Evolutionary conservation across 2,888 invertebrate genomes (phyloP), one percentile per base, ranked within the genome.

Genomic region (Liposcelis brunnea): DNA sequence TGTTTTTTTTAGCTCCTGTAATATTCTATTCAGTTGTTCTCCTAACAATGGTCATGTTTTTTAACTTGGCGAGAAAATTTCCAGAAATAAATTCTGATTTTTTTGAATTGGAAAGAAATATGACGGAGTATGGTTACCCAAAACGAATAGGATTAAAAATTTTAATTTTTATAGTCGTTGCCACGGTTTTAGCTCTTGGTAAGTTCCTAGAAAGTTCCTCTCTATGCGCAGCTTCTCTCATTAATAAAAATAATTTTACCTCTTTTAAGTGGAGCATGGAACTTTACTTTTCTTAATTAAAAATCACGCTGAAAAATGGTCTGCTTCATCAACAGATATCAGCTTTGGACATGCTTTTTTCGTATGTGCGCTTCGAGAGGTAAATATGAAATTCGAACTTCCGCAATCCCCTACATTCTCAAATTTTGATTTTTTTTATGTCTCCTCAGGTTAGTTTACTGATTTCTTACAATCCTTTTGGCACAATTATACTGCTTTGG

Each of bases 91-190:
- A 6, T 8, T n/a, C 12, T 12, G 21, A 18, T n/a, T 16, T 40
- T 12, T 14, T 6, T 19, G 12, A 18, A 21, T 12, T 40, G 12
- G 40, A 40, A 18, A 11, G 7, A 14, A 18, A 6, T 6, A 18
- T 40, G 40, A 21, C 4, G 19, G 16, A 14, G 7, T 40, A 40
- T 36, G 37, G 37, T 7, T 36, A 36, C 11, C 40, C 40, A 16
- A 14, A 14, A 14, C 4, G 6, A 8, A 6, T 40, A 18, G 19
- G n/a, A n/a, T 7, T 19, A 7, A 14, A 21, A n/a, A 40, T 40
- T 4, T 15, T 15, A 18, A 19, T 19, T 6, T 40, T 40, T 18
- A 12, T 40, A 6, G 7, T 21, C n/a, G 19, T 19, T 3, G 6
- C 16, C 40, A 7, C 7, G 6, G 7, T 6, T 18, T 21, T 40